Conservation (phyloP, 2,797 vertebrate genomes). For the Pseudochirops cupreus region DNA sequence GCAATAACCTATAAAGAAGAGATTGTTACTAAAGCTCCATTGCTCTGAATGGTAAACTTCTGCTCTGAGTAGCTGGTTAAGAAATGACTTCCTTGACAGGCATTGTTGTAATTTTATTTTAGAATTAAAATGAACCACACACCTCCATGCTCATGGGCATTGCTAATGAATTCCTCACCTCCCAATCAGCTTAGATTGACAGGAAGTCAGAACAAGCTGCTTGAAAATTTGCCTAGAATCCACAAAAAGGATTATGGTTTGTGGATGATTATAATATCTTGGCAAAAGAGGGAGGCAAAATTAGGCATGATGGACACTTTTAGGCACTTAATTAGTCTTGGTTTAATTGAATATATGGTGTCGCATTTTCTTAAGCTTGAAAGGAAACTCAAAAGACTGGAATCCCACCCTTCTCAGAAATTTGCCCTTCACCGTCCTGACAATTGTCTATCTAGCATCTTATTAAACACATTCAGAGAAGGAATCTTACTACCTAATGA, state of each 20-base stretch:
- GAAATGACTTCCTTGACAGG: not conserved
- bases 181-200: not conserved
- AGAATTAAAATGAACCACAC: not conserved
- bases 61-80: not conserved
- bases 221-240: not conserved
- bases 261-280: not conserved
- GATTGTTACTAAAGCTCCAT: not conserved
- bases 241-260: not conserved
- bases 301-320: not conserved
- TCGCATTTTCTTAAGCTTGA: not conserved
- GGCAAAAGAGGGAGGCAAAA: not conserved
- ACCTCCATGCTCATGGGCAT: not conserved
- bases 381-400: not conserved
- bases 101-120: not conserved
- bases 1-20: not conserved
- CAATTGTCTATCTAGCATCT: not conserved
- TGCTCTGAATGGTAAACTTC: not conserved
- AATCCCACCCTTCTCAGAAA: not conserved
- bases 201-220: not conserved
- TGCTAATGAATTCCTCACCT: not conserved
- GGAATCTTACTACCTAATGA: not conserved
- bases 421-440: not conserved
- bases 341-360: not conserved
- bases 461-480: not conserved
- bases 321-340: not conserved